phyloP scores from a whole-genome alignment of 2,888 invertebrate species.

The Hedychridium roseum region DNA sequence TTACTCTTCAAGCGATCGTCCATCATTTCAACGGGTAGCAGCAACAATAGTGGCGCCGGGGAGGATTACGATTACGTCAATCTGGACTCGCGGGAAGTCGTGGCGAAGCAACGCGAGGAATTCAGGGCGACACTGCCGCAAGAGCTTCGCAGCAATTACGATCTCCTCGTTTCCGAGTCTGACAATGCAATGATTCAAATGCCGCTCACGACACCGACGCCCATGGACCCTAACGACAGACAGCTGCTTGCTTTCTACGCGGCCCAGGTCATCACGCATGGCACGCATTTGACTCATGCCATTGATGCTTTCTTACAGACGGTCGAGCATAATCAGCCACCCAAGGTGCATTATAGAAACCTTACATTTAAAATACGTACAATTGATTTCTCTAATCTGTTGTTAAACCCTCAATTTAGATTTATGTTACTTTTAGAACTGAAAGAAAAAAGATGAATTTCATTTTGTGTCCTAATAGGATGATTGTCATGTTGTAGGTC shows the following conservation, averaged over 20 bases:
- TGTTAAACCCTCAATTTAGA: no score
- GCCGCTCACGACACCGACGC: constrained; percentile 60
- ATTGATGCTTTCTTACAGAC: constrained; percentile 92
- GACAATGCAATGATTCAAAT: constrained; percentile 69
- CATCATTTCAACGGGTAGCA: constrained; percentile 55
- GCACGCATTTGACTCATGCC: constrained; percentile 84
- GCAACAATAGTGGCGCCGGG: constrained; percentile 69
- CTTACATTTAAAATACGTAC: background rate
- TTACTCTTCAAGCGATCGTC: constrained; percentile 76
- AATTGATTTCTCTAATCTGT: no score
- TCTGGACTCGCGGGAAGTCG: constrained; percentile 78
- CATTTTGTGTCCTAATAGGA: no score
- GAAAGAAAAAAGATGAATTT: no score
- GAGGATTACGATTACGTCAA: constrained; percentile 94
- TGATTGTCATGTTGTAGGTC: constrained; percentile 59
- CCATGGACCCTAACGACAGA: constrained; percentile 79
- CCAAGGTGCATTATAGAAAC: constrained; percentile 69
- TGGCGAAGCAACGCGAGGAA: constrained; percentile 76
- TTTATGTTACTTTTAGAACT: no score
- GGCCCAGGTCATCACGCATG: constrained; percentile 85
- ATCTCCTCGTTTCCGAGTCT: constrained; percentile 77
- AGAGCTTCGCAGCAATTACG: constrained; percentile 78
- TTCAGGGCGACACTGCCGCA: constrained; percentile 77
- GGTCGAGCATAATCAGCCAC: constrained; percentile 92
- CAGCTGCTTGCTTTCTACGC: constrained; percentile 88